Evolutionary conservation across 2,888 invertebrate species (phyloP), one percentile per base, ranked within the genome.

Genomic region (Noctua fimbriata): DNA sequence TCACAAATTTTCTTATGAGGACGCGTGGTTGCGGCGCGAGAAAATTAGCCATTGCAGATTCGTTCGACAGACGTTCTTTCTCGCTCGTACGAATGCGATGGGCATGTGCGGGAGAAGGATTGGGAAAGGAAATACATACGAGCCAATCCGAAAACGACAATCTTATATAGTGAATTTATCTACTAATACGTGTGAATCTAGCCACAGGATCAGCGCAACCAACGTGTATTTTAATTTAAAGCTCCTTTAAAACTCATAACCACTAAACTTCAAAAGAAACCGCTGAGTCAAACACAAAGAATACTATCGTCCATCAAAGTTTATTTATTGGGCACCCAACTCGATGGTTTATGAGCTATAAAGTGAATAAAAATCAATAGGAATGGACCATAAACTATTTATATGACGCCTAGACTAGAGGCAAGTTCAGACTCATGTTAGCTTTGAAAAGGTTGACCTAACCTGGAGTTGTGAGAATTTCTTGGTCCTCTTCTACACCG

Each of bases 281-380:
- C 24, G 41, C 52, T 1, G 18, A 49, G 5, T 49, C 36, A 55
- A 66, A 69, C 32, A 67, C 55, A 52, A 55, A 73, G 36, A 69
- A 75, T 76, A 69, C 76, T 79, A 75, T 60, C 47, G 71, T 69
- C 69, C 24, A 86, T 84, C 67, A 80, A 79, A 80, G 60, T 85
- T 80, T 80, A 79, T 87, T 81, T 88, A 88, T 86, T 88, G 65
- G 49, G 65, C 71, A 66, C 52, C 73, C 58, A 67, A 78, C 72
- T 78, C 76, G 32, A 84, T 78, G 73, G 49, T 88, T 88, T 81
- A 86, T 69, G 81, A 60, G 70, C 76, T 28, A 77, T 78, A 83
- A 83, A 83, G 67, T 73, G 58, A 73, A 79, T 78, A 88, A 81
- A 86, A 87, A 87, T 81, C 88, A 77, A 86, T 84, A 77, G 47